Percentiles rank a stretch among this genome's conserved stretches.
These are phyloP conservation scores for Lethenteron reissneri DNA, from an alignment of 2,113 vertebrate species.

Conservation along the genomic window DNA sequence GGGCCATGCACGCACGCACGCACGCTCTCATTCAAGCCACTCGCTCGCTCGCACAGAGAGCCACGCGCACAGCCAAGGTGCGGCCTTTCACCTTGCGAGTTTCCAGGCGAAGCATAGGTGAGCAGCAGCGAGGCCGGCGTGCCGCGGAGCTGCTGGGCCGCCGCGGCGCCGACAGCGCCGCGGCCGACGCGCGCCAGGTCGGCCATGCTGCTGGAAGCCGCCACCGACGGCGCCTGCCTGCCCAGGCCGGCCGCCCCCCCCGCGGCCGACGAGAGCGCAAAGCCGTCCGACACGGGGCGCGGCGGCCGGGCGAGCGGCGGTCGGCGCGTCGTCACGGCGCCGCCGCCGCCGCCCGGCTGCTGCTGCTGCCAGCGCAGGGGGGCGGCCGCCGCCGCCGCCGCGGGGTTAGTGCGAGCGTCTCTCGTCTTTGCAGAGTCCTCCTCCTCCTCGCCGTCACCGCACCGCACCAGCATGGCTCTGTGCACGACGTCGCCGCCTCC, in stretches of 20 bases:
- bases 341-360: conserved; percentile 19
- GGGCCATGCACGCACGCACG: too few species aligned
- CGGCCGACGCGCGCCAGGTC: neutral
- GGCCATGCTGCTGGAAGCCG: conserved; percentile 6
- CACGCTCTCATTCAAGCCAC: too few species aligned
- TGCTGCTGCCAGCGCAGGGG: conserved; percentile 20
- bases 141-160: too few species aligned
- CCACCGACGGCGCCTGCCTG: conserved; percentile 27
- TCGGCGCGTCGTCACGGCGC: conserved; percentile 31
- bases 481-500: too few species aligned
- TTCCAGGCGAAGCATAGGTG: conserved; percentile 3
- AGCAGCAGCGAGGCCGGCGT: neutral
- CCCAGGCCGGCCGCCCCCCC: conserved; percentile 14
- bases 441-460: conserved; percentile 41
- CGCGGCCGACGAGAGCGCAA: conserved; percentile 63
- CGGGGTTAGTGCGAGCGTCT: too few species aligned
- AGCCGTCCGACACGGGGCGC: conserved; percentile 65
- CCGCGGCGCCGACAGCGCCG: too few species aligned
- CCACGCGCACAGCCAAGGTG: too few species aligned
- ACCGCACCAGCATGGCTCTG: conserved; percentile 63
- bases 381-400: conserved; percentile 32
- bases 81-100: neutral
- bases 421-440: too few species aligned
- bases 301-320: conserved; percentile 43
- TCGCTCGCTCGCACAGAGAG: too few species aligned